A percentile compares a stretch with the other conserved stretches of the same genome.
phyloP scores from a whole-genome alignment of 2,797 vertebrate genomes.

The Garrulus glandarius region DNA sequence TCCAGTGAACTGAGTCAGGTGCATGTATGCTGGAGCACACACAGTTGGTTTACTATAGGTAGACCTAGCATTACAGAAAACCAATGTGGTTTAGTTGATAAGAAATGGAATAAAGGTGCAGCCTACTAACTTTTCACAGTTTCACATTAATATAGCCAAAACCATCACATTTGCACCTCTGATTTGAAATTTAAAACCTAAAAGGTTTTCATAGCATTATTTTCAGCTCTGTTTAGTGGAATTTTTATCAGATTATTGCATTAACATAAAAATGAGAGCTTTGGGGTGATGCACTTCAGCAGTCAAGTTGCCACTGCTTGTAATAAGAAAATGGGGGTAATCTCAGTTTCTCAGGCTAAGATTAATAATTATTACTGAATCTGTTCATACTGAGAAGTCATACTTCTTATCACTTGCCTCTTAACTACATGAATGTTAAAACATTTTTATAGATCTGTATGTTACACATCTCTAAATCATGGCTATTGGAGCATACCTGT shows the following conservation, averaged over 20 bases:
- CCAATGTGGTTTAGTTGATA: background rate
- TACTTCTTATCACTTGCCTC: background rate
- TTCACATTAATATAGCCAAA: background rate
- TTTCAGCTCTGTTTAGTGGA: background rate
- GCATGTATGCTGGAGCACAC: rapidly evolving
- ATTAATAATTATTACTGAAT: background rate
- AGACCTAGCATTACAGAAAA: background rate
- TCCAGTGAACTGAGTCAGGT: background rate
- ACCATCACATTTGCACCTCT: background rate
- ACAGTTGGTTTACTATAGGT: background rate
- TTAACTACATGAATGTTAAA: background rate
- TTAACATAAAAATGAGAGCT: background rate
- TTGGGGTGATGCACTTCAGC: background rate
- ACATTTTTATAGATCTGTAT: background rate
- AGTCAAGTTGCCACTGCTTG: background rate
- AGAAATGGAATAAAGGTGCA: background rate
- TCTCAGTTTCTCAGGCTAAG: background rate
- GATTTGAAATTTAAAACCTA: background rate
- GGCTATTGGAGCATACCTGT: background rate
- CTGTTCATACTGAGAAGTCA: background rate
- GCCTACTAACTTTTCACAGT: background rate
- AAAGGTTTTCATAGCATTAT: background rate
- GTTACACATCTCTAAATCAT: background rate
- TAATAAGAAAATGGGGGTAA: background rate
- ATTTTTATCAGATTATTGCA: background rate